A percentile compares a stretch with the other conserved stretches of the same genome.
Conservation (phyloP, 2,888 invertebrate species). For the Ornithoptera alexandrae region DNA sequence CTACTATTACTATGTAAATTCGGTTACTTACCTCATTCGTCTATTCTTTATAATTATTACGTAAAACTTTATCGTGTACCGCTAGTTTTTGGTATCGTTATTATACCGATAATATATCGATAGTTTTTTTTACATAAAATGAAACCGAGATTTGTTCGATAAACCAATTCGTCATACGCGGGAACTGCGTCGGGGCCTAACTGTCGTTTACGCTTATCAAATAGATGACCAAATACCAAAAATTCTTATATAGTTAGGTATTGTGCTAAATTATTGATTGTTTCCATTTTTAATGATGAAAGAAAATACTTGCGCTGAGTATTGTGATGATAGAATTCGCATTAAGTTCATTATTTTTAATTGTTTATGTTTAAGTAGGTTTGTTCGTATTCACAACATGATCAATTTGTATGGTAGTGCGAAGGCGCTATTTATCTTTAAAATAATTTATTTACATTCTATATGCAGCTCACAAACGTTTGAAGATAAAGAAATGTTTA, state of each 20-base stretch:
- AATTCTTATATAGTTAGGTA: conserved; percentile 54
- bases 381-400: conserved; percentile 22
- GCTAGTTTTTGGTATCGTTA: conserved; percentile 56
- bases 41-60: conserved; percentile 60
- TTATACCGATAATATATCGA: conserved; percentile 34
- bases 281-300: conserved; percentile 37
- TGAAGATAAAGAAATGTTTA: no score
- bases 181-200: conserved; percentile 56
- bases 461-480: no score
- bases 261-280: conserved; percentile 52
- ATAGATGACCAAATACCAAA: conserved; percentile 67
- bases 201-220: conserved; percentile 54
- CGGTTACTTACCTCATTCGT: conserved; percentile 60
- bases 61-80: conserved; percentile 53
- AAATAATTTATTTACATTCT: not conserved
- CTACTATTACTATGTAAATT: conserved; percentile 12
- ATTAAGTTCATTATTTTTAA: conserved; percentile 39
- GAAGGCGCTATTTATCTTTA: conserved; percentile 14
- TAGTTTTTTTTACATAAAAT: conserved; percentile 41
- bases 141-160: conserved; percentile 38
- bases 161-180: conserved; percentile 36
- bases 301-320: conserved; percentile 40
- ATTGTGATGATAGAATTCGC: conserved; percentile 45
- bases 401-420: conserved; percentile 14
- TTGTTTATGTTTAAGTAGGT: conserved; percentile 33